phyloP scores from a whole-genome alignment of 2,797 vertebrate species.

The Brotula barbata region DNA sequence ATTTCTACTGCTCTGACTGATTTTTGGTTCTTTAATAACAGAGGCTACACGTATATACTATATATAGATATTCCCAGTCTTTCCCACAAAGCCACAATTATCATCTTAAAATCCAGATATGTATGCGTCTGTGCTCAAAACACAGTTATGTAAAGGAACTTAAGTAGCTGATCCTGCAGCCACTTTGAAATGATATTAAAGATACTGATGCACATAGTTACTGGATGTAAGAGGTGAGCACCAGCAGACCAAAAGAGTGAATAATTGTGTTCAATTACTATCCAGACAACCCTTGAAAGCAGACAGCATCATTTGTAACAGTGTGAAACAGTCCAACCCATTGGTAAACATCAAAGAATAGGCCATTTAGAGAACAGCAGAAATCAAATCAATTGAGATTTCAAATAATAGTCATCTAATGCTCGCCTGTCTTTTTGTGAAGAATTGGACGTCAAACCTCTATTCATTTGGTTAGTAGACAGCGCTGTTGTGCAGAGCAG shows the following conservation, averaged over 20 bases:
- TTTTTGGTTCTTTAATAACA: background rate
- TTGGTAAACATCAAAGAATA: constrained; percentile 54
- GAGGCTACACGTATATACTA: background rate
- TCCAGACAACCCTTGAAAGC: constrained; percentile 46
- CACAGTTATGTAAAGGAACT: constrained; percentile 17
- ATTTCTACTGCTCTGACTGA: constrained; percentile 24
- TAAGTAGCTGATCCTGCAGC: constrained; percentile 17
- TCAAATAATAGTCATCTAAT: constrained; percentile 45
- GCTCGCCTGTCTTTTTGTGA: constrained; percentile 31
- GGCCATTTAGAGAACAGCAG: constrained; percentile 37
- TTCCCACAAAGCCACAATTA: background rate
- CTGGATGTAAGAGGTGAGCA: constrained; percentile 31
- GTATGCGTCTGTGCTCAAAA: too few species aligned
- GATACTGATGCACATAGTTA: constrained; percentile 36
- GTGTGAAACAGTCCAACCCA: constrained; percentile 45
- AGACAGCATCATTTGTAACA: constrained; percentile 45
- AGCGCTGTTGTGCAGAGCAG: constrained; percentile 45
- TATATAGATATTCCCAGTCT: background rate
- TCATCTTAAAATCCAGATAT: too few species aligned
- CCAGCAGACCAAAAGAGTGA: constrained; percentile 49
- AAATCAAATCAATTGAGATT: constrained; percentile 52
- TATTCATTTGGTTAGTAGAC: constrained; percentile 63
- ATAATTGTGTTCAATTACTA: constrained; percentile 66
- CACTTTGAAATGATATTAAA: constrained; percentile 32
- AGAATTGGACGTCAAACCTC: constrained; percentile 59